Base-by-base conservation (phyloP, 2,888 invertebrate genomes). In the Sisyra nigra region DNA sequence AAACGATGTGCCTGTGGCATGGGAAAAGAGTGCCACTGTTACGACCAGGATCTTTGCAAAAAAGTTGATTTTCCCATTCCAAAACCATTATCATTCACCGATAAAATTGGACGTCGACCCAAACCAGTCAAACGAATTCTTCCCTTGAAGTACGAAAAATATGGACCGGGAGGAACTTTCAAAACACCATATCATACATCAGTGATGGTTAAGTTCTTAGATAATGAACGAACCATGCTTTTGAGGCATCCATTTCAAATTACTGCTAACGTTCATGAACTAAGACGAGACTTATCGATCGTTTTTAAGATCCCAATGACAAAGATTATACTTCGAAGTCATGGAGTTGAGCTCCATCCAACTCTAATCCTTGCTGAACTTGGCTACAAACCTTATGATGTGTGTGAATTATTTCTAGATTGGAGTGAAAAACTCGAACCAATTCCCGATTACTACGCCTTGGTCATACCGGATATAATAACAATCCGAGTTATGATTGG, bases 401-500 rank as follows among this genome's bases (percentile, higher is more conserved):
- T 47, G 8, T 39, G 55, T 7, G 52, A 54, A 43, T 31, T 54
- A 14, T 29, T 40, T 6, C 30, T 53, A n/a, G 47, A 41, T 2
- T 45, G 40, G 29, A 19, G 18, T 2, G 31, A 43, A 5, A 29
- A 19, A n/a, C 13, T 43, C 9, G 9, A n/a, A 11, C 43, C 43
- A 17, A 38, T 43, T 15, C 43, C 43, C 7, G 45, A 48, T 7
- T 49, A 50, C 24, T 45, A 48, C 33, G 52, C 53, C 32, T 48
- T 53, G 36, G 48, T 47, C 2, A 51, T 69, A 34, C 68, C 71
- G 0, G 73, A 74, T 52, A 68, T 72, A 14, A 63, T 73, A 14
- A 72, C 71, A 1, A 72, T 74, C 1, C 58, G 60, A 24, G 61
- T 72, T 13, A 57, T 63, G 32, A 60, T 59, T 7, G 63, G 64